These are phyloP conservation scores for Danaus plexippus DNA, from an alignment of 1,140 invertebrate species.

Conservation along the genomic window DNA sequence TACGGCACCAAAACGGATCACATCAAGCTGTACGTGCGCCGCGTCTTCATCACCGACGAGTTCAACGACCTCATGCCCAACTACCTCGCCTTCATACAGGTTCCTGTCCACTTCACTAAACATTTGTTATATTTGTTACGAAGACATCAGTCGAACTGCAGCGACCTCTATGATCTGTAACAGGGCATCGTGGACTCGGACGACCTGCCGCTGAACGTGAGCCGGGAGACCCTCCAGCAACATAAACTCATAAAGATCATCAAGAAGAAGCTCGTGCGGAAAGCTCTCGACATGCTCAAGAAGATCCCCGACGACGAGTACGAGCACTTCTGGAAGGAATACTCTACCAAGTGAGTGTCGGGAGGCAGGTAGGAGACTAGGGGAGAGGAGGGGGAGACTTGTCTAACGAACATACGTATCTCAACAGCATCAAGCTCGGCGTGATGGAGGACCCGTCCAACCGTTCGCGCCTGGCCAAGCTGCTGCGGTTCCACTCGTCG, in stretches of 20 bases:
- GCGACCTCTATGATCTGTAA: no score
- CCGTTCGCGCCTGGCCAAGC: slow-evolving; percentile 93
- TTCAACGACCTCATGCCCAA: slow-evolving; percentile 99
- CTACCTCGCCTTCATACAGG: slow-evolving; percentile 87
- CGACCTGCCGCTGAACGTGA: slow-evolving; percentile 98
- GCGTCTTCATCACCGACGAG: slow-evolving; percentile 99
- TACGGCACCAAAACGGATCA: slow-evolving; percentile 96
- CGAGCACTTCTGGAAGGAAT: slow-evolving; percentile 98
- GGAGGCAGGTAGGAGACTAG: no score
- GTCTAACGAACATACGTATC: no score
- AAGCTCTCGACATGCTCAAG: slow-evolving; percentile 98
- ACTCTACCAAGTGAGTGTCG: slow-evolving; percentile 90
- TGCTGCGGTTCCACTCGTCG: slow-evolving; percentile 93
- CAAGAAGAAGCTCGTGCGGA: slow-evolving; percentile 98
- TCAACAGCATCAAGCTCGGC: slow-evolving; percentile 90
- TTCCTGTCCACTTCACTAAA: slow-evolving; percentile 1
- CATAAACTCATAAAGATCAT: slow-evolving; percentile 99
- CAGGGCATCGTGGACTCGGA: slow-evolving; percentile 99
- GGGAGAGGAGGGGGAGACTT: no score
- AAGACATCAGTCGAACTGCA: no score
- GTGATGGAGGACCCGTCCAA: slow-evolving; percentile 98
- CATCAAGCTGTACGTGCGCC: slow-evolving; percentile 95
- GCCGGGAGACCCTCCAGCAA: slow-evolving; percentile 97
- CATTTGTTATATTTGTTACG: no score
- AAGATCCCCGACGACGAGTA: slow-evolving; percentile 95